These are phyloP conservation scores for Sorex maritimensis DNA, from an alignment of 2,797 vertebrate genomes.

Conservation along the genomic window DNA sequence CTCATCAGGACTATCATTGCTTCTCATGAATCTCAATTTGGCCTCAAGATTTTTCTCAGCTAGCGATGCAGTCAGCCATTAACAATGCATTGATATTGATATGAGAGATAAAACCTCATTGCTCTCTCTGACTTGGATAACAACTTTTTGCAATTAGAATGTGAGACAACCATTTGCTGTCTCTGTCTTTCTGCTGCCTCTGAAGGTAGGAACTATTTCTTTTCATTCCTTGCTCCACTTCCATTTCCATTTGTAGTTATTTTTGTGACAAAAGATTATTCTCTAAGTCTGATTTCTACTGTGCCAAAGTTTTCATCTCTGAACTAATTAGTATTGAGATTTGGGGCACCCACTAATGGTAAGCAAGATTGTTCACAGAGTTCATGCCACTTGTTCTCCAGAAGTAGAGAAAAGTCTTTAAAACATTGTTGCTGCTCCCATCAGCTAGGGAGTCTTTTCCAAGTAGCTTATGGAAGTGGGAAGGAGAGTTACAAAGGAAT, in stretches of 20 bases:
- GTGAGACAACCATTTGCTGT: slow-evolving; percentile 45
- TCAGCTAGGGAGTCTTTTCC: too few relatives aligned
- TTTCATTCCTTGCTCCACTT: slow-evolving; percentile 54
- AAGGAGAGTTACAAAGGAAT: too few relatives aligned
- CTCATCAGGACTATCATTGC: background rate
- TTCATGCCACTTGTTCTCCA: slow-evolving; percentile 50
- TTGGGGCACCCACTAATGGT: slow-evolving; percentile 19
- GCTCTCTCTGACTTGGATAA: slow-evolving; percentile 23
- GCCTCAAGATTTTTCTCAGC: background rate
- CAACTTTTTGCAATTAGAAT: slow-evolving; percentile 55
- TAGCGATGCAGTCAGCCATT: background rate
- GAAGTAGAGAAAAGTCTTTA: slow-evolving; percentile 19
- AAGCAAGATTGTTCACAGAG: background rate
- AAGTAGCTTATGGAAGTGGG: too few relatives aligned
- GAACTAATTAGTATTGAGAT: slow-evolving; percentile 38
- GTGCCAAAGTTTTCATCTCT: slow-evolving; percentile 59
- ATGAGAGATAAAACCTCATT: slow-evolving; percentile 42
- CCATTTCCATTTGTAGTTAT: slow-evolving; percentile 45
- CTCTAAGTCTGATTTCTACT: slow-evolving; percentile 64
- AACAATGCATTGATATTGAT: slow-evolving; percentile 57
- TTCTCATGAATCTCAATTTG: slow-evolving; percentile 13
- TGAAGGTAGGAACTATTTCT: slow-evolving; percentile 54
- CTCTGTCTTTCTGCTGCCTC: slow-evolving; percentile 30
- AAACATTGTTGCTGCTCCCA: slow-evolving; percentile 52
- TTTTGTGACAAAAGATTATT: slow-evolving; percentile 65